A percentile compares a stretch with the other conserved stretches of the same genome.
phyloP scores from a whole-genome alignment of 2,888 invertebrate species.

The Leptinotarsa tumamoca region DNA sequence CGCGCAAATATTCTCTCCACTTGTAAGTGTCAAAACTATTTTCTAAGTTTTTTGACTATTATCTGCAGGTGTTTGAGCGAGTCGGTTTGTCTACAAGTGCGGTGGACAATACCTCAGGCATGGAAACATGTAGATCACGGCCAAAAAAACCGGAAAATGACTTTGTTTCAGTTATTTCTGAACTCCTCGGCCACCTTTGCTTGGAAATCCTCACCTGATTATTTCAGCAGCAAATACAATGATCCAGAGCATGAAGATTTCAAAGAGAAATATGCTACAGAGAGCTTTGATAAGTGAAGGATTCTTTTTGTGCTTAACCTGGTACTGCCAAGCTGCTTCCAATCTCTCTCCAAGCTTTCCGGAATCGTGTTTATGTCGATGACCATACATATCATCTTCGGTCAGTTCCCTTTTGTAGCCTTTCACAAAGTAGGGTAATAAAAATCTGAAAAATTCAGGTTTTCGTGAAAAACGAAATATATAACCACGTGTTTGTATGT shows the following conservation, averaged over 20 bases:
- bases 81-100: too few species aligned
- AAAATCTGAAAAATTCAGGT: slow-evolving; percentile 65
- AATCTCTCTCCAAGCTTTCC: slow-evolving; percentile 64
- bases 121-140: too few species aligned
- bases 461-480: not conserved
- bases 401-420: slow-evolving; percentile 67
- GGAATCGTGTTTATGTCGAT: slow-evolving; percentile 65
- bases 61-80: too few species aligned
- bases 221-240: slow-evolving; percentile 42
- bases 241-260: slow-evolving; percentile 46
- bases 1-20: too few species aligned
- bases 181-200: slow-evolving; percentile 14
- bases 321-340: slow-evolving; percentile 58
- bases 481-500: not conserved
- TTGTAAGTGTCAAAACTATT: too few species aligned
- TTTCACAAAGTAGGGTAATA: slow-evolving; percentile 66
- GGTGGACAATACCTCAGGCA: too few species aligned
- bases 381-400: slow-evolving; percentile 67
- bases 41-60: too few species aligned
- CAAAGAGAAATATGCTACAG: slow-evolving; percentile 51
- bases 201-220: slow-evolving; percentile 44
- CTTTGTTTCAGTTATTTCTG: slow-evolving; percentile 16
- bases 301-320: slow-evolving; percentile 48
- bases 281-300: slow-evolving; percentile 56
- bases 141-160: too few species aligned